Conservation (phyloP, 2,888 invertebrate species). For the Macrophya annulata region DNA sequence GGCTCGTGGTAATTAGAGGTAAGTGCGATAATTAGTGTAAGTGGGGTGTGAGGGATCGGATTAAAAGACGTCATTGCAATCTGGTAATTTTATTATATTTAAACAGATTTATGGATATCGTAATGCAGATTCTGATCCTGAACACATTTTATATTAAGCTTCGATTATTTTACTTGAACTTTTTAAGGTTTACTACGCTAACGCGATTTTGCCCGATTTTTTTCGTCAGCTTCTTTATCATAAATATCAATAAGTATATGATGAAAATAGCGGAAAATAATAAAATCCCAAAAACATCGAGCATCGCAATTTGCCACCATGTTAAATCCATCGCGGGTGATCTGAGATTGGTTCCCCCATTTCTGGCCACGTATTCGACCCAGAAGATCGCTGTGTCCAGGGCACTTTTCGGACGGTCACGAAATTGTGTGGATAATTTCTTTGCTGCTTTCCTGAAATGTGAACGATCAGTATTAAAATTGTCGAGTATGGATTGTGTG, state of each 20-base stretch:
- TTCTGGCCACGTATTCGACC: conserved; percentile 38
- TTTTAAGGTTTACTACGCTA: not conserved
- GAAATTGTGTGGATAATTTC: conserved; percentile 31
- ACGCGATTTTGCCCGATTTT: not conserved
- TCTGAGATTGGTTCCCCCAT: conserved; percentile 28
- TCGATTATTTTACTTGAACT: not conserved
- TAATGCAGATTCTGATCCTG: not conserved
- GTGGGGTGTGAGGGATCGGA: conserved; percentile 11
- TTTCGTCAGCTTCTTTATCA: not conserved
- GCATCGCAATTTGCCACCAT: conserved; percentile 44
- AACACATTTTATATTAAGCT: not conserved
- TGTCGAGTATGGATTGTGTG: no score
- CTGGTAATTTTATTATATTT: not conserved
- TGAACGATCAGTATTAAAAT: not conserved
- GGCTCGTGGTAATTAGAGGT: conserved; percentile 44
- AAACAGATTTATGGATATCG: not conserved
- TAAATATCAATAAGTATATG: not conserved
- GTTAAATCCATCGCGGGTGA: conserved; percentile 47
- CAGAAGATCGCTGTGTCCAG: conserved; percentile 50
- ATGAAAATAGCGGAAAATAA: not conserved
- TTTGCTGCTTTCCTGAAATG: conserved; percentile 61
- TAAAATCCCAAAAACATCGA: conserved; percentile 29
- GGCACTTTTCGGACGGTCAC: conserved; percentile 32
- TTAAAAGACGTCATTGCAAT: conserved; percentile 13
- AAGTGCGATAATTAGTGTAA: conserved; percentile 37